Base-by-base conservation (phyloP, 2,888 invertebrate genomes). In the Euzetes globulus region DNA sequence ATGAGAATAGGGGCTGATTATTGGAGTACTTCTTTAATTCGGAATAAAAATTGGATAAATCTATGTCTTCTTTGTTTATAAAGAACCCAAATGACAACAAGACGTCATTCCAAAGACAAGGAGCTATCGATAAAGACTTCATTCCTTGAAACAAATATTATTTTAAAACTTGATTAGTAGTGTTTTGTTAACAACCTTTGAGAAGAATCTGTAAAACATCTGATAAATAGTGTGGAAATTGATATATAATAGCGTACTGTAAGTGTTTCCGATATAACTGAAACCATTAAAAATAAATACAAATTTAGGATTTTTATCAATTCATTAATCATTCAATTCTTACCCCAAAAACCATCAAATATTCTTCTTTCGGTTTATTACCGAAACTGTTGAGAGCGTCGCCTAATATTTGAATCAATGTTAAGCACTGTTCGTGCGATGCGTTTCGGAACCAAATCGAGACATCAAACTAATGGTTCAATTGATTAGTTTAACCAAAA, bases 201-300 rank as follows among this genome's bases (percentile, higher is more conserved):
- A 76, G 63, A 37, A 76, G 47, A 50, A 68, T 45, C 5, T 27
- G 19, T 3, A 76, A 37, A n/a, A 76, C 71, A n/a, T 60, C 52
- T 1, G 50, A 17, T 29, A 76, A 29, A 55, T 71, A 74, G n/a
- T 55, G 19, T 5, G 76, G 76, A 41, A 76, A 76, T 25, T 41
- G 74, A 41, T 27, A 76, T 17, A 76, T 41, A 29, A 76, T 58
- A 25, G 72, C 72, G 25, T 74, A 75, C 27, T 76, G 76, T n/a
- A 76, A 55, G 41, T 76, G 76, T 47, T 76, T 76, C 25, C 76
- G 52, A 27, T 76, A 76, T 29, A 76, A 55, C 75, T 75, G 33
- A 0, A 41, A 72, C n/a, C n/a, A n/a, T n/a, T n/a, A n/a, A n/a
- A n/a, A n/a, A 65, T 15, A 71, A 22, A 1, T 19, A 22, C 47